Evolutionary conservation across 1,140 invertebrate species (phyloP).

Genomic region (Zeugodacus cucurbitae): DNA sequence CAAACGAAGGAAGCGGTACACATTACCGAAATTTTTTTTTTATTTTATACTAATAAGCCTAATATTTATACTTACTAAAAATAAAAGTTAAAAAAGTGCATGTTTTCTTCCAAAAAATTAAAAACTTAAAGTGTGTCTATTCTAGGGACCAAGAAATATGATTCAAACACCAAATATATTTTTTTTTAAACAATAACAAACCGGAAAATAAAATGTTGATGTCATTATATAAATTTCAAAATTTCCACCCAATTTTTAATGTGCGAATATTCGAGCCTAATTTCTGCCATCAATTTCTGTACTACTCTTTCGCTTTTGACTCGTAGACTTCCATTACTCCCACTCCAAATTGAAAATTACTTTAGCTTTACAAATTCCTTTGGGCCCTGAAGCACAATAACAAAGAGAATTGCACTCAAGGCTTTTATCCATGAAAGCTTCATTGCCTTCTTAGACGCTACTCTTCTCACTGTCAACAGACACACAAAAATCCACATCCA

Average conservation of each 20-base stretch:
- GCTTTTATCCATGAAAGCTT: conserved; percentile 15
- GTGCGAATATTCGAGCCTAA: background rate
- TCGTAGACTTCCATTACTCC: background rate
- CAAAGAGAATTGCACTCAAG: conserved; percentile 26
- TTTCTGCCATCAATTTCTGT: background rate
- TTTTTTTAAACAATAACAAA: no score
- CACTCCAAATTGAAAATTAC: background rate
- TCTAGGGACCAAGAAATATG: no score
- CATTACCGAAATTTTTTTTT: no score
- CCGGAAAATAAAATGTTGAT: no score
- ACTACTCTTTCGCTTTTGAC: background rate
- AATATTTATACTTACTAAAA: no score
- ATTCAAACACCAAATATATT: no score
- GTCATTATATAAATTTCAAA: no score
- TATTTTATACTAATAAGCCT: no score
- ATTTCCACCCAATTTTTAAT: background rate
- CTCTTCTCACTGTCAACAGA: background rate
- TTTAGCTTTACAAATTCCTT: conserved; percentile 23
- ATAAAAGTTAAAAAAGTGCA: no score
- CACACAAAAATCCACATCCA: background rate
- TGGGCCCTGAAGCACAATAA: background rate
- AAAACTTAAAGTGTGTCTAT: no score
- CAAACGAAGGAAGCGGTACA: no score
- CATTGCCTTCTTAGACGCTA: background rate
- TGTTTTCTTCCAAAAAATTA: no score